A percentile compares a stretch with the other conserved stretches of the same genome.
Conservation (phyloP, 2,888 invertebrate genomes). For the Antheraea assamensis region DNA sequence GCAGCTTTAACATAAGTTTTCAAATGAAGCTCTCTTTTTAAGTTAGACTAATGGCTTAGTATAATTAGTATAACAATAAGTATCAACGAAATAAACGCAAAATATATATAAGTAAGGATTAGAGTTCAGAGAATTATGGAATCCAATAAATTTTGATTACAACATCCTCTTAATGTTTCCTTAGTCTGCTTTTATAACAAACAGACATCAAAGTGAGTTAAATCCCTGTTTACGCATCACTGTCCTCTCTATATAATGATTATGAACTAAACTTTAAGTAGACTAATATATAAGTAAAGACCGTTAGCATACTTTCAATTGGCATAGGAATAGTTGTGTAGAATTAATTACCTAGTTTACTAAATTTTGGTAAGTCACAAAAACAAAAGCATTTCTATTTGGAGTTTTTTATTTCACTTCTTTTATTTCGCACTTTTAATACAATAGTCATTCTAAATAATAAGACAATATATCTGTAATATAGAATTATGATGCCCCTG, state of each 20-base stretch:
- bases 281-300: not conserved
- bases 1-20: not conserved
- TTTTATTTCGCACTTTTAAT: too few relatives aligned
- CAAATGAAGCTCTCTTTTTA: not conserved
- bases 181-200: constrained; percentile 27
- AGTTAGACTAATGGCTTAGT: not conserved
- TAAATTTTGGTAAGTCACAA: too few relatives aligned
- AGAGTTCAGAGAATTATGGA: constrained; percentile 9
- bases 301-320: not conserved
- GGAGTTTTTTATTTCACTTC: too few relatives aligned
- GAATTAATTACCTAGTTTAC: too few relatives aligned
- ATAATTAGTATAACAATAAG: not conserved
- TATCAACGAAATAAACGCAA: not conserved
- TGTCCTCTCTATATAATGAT: constrained; percentile 31
- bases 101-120: constrained; percentile 4
- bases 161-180: constrained; percentile 19
- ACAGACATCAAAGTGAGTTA: constrained; percentile 36
- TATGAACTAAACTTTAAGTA: constrained; percentile 15
- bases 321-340: not conserved
- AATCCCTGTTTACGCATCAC: constrained; percentile 36
- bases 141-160: constrained; percentile 17
- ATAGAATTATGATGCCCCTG: too few relatives aligned
- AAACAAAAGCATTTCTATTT: too few relatives aligned
- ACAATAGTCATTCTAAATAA: too few relatives aligned
- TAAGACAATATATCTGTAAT: too few relatives aligned